phyloP scores from a whole-genome alignment of 2,797 vertebrate species.

The Lepilemur septentrionalis region DNA sequence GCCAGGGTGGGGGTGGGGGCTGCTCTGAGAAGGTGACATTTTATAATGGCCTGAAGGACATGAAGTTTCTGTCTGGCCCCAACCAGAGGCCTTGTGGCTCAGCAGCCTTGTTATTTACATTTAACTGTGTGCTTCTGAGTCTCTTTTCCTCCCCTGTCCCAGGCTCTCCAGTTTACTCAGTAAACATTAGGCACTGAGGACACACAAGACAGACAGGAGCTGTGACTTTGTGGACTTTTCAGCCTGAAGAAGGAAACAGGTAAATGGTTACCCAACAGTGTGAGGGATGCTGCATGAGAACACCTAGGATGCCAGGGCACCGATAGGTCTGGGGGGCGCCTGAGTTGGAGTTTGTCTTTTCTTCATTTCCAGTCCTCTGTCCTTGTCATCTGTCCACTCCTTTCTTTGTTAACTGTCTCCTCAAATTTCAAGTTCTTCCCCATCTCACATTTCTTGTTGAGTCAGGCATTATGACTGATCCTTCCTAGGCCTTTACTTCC shows the following conservation, averaged over 20 bases:
- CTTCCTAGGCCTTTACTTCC: neutral
- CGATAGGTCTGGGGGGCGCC: neutral
- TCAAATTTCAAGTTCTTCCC: neutral
- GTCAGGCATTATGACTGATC: neutral
- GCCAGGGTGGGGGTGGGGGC: neutral
- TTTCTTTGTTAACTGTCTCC: neutral
- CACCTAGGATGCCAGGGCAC: neutral
- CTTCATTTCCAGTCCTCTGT: neutral
- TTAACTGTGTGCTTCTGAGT: neutral
- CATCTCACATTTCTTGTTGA: neutral
- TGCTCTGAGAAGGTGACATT: neutral
- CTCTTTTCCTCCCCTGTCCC: neutral
- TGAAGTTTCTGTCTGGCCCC: neutral
- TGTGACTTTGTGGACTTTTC: neutral
- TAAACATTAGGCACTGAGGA: neutral
- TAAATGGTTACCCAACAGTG: accelerated
- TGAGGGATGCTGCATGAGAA: neutral
- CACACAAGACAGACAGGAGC: neutral
- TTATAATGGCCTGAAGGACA: neutral
- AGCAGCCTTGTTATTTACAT: neutral
- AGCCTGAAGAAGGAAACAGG: neutral
- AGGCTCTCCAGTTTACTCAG: neutral
- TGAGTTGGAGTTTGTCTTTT: neutral
- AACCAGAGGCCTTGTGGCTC: neutral
- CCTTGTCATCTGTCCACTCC: neutral